Evolutionary conservation across 2,888 invertebrate genomes (phyloP).

Genomic region (Megaustenia siamemsis): DNA sequence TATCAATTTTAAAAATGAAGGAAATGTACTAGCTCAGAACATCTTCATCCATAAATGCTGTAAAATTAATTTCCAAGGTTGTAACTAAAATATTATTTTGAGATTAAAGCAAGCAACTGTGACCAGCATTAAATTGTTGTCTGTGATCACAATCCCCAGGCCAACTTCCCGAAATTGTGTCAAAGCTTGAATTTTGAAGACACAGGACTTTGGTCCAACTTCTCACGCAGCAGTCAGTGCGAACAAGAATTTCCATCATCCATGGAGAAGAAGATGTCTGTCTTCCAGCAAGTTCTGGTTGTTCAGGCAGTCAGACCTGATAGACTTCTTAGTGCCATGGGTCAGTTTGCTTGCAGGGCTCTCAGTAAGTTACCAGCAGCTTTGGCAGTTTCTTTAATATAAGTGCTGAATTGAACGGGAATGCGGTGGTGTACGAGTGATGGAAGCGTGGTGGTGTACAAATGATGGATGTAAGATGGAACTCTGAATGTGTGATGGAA

Average conservation of each 20-base stretch:
- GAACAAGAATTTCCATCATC: slow-evolving; percentile 84
- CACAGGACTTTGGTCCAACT: slow-evolving; percentile 85
- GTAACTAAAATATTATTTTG: too few relatives aligned
- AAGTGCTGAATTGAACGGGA: neutral
- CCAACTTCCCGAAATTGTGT: slow-evolving; percentile 84
- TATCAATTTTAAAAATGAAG: too few relatives aligned
- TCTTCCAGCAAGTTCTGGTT: slow-evolving; percentile 90
- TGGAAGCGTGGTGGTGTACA: neutral
- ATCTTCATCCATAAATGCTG: too few relatives aligned
- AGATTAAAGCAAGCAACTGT: too few relatives aligned
- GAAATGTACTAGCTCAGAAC: too few relatives aligned
- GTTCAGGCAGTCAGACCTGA: slow-evolving; percentile 92
- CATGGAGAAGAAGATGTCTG: slow-evolving; percentile 83
- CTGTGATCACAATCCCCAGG: slow-evolving; percentile 76
- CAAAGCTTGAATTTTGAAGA: slow-evolving; percentile 85
- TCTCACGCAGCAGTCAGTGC: slow-evolving; percentile 85
- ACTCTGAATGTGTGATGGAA: too few relatives aligned
- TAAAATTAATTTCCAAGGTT: too few relatives aligned
- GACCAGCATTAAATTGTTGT: too few relatives aligned
- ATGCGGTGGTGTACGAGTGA: neutral
- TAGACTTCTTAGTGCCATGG: slow-evolving; percentile 88
- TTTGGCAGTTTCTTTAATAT: neutral
- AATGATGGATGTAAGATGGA: neutral
- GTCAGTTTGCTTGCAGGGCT: slow-evolving; percentile 85
- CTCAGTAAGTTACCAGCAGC: slow-evolving; percentile 72